Conservation (phyloP, 2,888 invertebrate genomes). For the Trichogramma dendrolimi region DNA sequence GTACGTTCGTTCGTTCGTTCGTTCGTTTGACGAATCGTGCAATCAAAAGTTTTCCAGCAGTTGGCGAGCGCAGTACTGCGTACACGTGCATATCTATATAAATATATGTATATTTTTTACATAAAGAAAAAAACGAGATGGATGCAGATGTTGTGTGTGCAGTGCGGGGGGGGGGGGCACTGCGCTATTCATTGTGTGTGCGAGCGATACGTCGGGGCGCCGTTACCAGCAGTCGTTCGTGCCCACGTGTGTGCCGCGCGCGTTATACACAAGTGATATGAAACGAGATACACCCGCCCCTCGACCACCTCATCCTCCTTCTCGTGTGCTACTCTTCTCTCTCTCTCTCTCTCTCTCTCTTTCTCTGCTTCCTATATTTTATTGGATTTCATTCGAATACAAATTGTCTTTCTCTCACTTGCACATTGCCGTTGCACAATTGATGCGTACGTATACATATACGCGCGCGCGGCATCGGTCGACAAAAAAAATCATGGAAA, state of each 20-base stretch:
- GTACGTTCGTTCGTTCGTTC: slow-evolving; percentile 16
- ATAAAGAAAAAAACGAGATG: too few relatives aligned
- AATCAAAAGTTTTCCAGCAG: slow-evolving; percentile 42
- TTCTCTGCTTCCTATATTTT: slow-evolving; percentile 35
- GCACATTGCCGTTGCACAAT: not conserved
- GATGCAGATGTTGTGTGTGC: too few relatives aligned
- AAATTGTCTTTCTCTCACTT: slow-evolving; percentile 32
- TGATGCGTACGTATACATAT: not conserved
- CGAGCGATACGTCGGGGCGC: slow-evolving; percentile 28
- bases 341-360: too few relatives aligned
- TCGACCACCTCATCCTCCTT: too few relatives aligned
- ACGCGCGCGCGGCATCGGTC: too few relatives aligned
- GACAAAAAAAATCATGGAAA: not conserved
- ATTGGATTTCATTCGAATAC: slow-evolving; percentile 39
- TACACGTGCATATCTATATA: too few relatives aligned
- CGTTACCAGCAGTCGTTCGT: not conserved
- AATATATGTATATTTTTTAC: too few relatives aligned
- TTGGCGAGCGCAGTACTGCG: slow-evolving; percentile 20
- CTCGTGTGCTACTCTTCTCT: too few relatives aligned
- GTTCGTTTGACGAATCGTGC: slow-evolving; percentile 42
- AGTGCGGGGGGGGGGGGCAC: slow-evolving; percentile 10
- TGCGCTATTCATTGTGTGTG: slow-evolving; percentile 34
- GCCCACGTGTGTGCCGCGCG: slow-evolving; percentile 14
- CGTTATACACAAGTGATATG: not conserved
- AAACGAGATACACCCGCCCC: too few relatives aligned